Evolutionary conservation across 2,888 invertebrate genomes (phyloP).

Genomic region (Auanema sp.): DNA sequence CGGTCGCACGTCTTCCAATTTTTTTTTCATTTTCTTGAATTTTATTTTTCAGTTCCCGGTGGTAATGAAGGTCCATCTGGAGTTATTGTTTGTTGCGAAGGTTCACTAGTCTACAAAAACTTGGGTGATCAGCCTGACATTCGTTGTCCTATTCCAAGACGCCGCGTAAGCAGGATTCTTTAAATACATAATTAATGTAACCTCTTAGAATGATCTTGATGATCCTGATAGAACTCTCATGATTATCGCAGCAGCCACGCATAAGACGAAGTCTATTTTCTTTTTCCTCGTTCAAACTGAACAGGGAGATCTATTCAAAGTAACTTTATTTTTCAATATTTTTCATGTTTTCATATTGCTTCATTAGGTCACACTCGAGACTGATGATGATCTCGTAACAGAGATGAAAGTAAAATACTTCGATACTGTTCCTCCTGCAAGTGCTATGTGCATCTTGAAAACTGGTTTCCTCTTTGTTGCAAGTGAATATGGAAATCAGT

Average conservation of each 20-base stretch:
- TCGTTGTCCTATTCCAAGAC: conserved; percentile 83
- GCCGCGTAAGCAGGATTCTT: conserved; percentile 71
- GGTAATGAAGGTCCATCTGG: conserved; percentile 98
- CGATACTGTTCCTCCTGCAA: conserved; percentile 95
- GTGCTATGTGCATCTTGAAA: conserved; percentile 94
- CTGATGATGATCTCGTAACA: conserved; percentile 93
- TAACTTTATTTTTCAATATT: conserved; percentile 65
- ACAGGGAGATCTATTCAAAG: conserved; percentile 94
- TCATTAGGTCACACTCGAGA: conserved; percentile 77
- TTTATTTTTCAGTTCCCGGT: conserved; percentile 71
- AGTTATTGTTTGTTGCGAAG: conserved; percentile 96
- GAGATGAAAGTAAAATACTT: conserved; percentile 99
- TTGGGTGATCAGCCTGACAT: conserved; percentile 98
- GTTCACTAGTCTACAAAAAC: conserved; percentile 98
- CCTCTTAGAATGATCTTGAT: conserved; percentile 85
- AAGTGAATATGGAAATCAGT: conserved; percentile 99
- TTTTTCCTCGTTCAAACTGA: conserved; percentile 99
- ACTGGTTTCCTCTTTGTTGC: conserved; percentile 98
- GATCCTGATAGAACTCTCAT: conserved; percentile 99
- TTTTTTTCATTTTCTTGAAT: no score
- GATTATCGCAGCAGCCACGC: conserved; percentile 97
- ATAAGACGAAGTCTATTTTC: conserved; percentile 99
- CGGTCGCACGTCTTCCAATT: no score
- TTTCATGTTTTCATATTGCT: no score
- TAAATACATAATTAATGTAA: neutral